A percentile compares a stretch with the other conserved stretches of the same genome.
phyloP scores from a whole-genome alignment of 2,113 vertebrate species.

The Xyrauchen texanus region DNA sequence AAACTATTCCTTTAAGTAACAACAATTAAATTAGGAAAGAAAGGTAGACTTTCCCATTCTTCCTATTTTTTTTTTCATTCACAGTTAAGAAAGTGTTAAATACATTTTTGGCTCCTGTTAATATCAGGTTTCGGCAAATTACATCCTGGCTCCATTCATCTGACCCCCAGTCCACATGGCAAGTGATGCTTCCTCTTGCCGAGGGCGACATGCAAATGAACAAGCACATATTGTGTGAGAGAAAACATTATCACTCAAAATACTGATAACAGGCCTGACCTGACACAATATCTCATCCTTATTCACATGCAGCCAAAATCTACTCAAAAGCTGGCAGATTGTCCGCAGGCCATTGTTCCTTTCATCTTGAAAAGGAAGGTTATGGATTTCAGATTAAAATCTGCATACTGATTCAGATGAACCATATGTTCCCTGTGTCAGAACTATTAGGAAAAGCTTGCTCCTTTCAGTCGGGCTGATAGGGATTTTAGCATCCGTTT shows the following conservation, averaged over 20 bases:
- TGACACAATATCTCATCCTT: constrained; percentile 34
- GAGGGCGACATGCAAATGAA: not conserved
- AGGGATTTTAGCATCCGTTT: constrained; percentile 30
- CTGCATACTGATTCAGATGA: constrained; percentile 35
- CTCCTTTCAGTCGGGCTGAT: constrained; percentile 20
- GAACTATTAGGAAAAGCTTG: constrained; percentile 41
- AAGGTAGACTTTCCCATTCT: not conserved
- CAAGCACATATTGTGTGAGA: not conserved
- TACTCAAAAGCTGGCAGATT: constrained; percentile 17
- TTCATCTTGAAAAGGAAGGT: constrained; percentile 35
- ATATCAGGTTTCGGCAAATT: constrained; percentile 40
- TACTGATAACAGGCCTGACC: constrained; percentile 37
- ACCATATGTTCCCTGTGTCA: constrained; percentile 27
- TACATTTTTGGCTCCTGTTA: constrained; percentile 38
- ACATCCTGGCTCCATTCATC: constrained; percentile 33
- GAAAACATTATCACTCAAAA: constrained; percentile 13
- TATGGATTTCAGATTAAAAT: constrained; percentile 38
- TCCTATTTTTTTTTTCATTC: not conserved
- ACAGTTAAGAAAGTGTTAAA: constrained; percentile 24
- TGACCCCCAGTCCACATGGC: constrained; percentile 8
- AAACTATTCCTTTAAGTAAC: not conserved
- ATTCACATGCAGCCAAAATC: constrained; percentile 15
- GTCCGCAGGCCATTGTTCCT: constrained; percentile 35
- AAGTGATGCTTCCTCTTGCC: constrained; percentile 28
- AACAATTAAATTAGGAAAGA: no score